Percentiles rank a stretch among this genome's conserved stretches.
phyloP scores from a whole-genome alignment of 2,113 vertebrate genomes.

The Antechinus flavipes region DNA sequence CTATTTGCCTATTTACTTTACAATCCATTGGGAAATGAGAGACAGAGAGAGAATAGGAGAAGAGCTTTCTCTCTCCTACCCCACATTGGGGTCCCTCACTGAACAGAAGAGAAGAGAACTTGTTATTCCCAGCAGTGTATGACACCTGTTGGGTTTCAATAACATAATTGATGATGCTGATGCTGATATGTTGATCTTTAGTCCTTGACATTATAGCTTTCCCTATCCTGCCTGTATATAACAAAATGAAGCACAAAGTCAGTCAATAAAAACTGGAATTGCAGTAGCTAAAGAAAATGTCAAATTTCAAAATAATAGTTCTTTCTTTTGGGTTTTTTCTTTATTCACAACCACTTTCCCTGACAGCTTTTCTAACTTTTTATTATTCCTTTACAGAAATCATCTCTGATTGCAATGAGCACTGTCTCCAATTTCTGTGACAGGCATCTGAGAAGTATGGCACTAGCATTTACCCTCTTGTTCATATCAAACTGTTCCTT shows the following conservation, averaged over 20 bases:
- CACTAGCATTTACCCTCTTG: constrained; percentile 66
- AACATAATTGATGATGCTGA: constrained; percentile 62
- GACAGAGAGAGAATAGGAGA: neutral
- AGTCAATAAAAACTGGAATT: constrained; percentile 65
- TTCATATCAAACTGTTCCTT: constrained; percentile 67
- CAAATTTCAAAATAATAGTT: constrained; percentile 69
- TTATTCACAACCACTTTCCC: constrained; percentile 67
- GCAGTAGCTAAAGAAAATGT: constrained; percentile 55
- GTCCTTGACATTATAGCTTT: constrained; percentile 59
- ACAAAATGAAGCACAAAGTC: constrained; percentile 59
- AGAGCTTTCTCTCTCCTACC: constrained; percentile 13
- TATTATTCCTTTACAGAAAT: constrained; percentile 72
- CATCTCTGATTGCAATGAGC: constrained; percentile 68
- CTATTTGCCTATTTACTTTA: neutral
- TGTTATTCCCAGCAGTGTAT: constrained; percentile 35
- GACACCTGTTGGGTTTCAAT: constrained; percentile 42
- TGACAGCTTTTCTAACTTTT: constrained; percentile 69
- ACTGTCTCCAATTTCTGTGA: constrained; percentile 70
- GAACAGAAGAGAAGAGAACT: constrained; percentile 38
- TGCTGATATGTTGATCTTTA: constrained; percentile 48
- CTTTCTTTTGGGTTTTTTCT: constrained; percentile 50
- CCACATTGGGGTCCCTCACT: neutral
- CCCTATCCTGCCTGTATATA: constrained; percentile 46
- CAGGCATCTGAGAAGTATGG: constrained; percentile 66
- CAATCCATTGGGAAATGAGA: neutral